Percentiles rank a stretch among this genome's conserved stretches.
Conservation (phyloP, 1,140 invertebrate species). For the Paracyclopina nana region DNA sequence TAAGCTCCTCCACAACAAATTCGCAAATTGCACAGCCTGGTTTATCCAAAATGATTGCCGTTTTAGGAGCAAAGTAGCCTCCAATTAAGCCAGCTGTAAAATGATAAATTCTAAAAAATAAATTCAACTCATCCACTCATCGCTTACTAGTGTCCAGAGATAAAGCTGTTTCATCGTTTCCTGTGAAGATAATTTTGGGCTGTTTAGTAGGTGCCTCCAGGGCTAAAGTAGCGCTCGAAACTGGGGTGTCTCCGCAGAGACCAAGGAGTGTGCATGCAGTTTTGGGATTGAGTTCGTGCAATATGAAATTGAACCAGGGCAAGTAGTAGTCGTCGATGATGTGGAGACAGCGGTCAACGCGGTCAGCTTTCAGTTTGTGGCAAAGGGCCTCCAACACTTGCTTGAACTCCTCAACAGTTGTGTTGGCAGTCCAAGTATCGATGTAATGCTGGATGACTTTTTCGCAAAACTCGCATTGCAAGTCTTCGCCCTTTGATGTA, state of each 20-base stretch:
- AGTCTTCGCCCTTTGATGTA: slow-evolving; percentile 28
- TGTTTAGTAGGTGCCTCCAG: not conserved
- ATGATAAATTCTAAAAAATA: not conserved
- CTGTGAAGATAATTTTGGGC: too few species aligned
- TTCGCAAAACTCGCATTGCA: slow-evolving; percentile 63
- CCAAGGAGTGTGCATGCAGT: slow-evolving; percentile 44
- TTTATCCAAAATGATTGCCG: slow-evolving; percentile 18
- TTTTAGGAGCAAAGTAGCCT: not conserved
- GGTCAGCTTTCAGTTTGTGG: slow-evolving; percentile 38
- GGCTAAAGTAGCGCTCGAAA: slow-evolving; percentile 16
- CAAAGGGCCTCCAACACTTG: slow-evolving; percentile 50
- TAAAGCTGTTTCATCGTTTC: not conserved
- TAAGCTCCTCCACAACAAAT: slow-evolving; percentile 56
- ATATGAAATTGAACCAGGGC: slow-evolving; percentile 32
- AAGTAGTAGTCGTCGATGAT: slow-evolving; percentile 54
- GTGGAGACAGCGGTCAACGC: slow-evolving; percentile 32
- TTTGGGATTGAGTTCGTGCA: slow-evolving; percentile 43
- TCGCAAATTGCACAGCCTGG: slow-evolving; percentile 52
- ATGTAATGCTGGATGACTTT: slow-evolving; percentile 46
- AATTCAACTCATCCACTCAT: not conserved
- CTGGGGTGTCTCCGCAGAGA: slow-evolving; percentile 39
- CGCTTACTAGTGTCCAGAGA: not conserved
- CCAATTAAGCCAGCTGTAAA: not conserved
- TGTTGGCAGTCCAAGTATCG: slow-evolving; percentile 60
- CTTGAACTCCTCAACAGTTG: slow-evolving; percentile 58